Percentiles rank a stretch among this genome's conserved stretches.
Conservation (phyloP, 2,113 vertebrate species). For the Brachirus orientalis region DNA sequence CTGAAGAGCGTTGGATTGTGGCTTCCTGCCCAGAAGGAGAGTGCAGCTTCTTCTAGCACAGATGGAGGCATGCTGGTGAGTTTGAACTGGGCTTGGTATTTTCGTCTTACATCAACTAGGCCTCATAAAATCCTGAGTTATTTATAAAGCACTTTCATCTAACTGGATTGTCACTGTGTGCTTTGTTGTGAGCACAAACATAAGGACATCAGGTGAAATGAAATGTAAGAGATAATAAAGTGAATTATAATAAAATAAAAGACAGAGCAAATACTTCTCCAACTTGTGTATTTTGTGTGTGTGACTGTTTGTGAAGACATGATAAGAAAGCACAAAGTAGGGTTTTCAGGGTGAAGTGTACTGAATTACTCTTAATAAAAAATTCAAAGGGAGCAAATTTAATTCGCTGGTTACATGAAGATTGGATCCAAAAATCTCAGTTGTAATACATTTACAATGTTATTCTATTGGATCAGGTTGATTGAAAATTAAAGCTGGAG, state of each 20-base stretch:
- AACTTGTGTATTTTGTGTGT: constrained; percentile 20
- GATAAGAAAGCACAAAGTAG: constrained; percentile 10
- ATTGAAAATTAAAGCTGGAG: constrained; percentile 24
- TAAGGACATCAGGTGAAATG: constrained; percentile 46
- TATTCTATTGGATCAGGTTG: constrained; percentile 65
- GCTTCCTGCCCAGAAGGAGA: constrained; percentile 78
- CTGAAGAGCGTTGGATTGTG: constrained; percentile 81
- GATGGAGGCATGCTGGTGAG: constrained; percentile 77
- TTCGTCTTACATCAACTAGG: constrained; percentile 26
- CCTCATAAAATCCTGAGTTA: constrained; percentile 39
- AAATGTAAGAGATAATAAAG: constrained; percentile 49
- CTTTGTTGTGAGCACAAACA: constrained; percentile 39
- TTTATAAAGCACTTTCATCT: constrained; percentile 57
- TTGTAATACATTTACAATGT: constrained; percentile 38
- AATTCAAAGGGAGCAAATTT: constrained; percentile 17
- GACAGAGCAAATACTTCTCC: constrained; percentile 22
- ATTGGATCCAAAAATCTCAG: constrained; percentile 39
- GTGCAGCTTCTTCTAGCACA: constrained; percentile 33
- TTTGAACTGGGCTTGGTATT: constrained; percentile 17
- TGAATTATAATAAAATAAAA: constrained; percentile 26
- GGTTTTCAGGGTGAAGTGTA: constrained; percentile 18
- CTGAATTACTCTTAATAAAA: constrained; percentile 20
- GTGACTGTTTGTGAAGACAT: neutral
- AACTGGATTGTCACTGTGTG: constrained; percentile 50
- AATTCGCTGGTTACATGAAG: constrained; percentile 11